These are phyloP conservation scores for Cyclina sinensis DNA, from an alignment of 1,140 invertebrate genomes.

Conservation along the genomic window DNA sequence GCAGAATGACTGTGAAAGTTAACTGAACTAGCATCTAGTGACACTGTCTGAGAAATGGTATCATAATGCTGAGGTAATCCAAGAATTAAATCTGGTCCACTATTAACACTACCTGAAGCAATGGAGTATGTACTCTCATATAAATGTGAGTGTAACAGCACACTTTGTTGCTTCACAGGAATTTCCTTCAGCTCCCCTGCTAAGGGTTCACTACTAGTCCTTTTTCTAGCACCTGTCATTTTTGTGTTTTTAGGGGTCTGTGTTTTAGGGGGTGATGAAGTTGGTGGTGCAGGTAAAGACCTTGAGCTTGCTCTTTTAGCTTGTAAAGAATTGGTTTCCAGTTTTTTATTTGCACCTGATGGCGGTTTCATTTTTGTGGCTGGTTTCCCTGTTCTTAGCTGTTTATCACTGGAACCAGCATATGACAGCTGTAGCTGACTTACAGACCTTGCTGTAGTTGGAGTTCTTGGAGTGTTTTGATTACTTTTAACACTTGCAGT, in stretches of 20 bases:
- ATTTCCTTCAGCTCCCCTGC: conserved; percentile 16
- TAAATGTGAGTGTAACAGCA: conserved; percentile 21
- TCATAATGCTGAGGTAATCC: conserved; percentile 6
- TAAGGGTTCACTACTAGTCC: not conserved
- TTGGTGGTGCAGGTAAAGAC: not conserved
- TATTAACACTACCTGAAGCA: not conserved
- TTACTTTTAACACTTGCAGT: not conserved
- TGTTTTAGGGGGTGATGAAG: not conserved
- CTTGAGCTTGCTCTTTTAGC: not conserved
- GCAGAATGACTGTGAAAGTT: not conserved
- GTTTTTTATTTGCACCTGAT: not conserved
- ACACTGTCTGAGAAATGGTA: not conserved
- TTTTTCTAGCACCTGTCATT: not conserved
- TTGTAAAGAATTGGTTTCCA: not conserved
- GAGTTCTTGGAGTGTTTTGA: conserved; percentile 9
- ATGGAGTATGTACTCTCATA: conserved; percentile 6
- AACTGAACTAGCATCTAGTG: not conserved
- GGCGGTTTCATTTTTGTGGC: conserved; percentile 18
- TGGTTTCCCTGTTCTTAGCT: not conserved
- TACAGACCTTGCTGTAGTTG: not conserved
- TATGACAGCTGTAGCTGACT: conserved; percentile 7
- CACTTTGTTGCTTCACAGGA: conserved; percentile 23
- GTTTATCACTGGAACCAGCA: not conserved
- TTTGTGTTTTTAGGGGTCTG: not conserved
- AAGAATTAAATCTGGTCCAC: not conserved